Evolutionary conservation across 2,888 invertebrate genomes (phyloP).

Genomic region (Hirtodrosophila duncani): DNA sequence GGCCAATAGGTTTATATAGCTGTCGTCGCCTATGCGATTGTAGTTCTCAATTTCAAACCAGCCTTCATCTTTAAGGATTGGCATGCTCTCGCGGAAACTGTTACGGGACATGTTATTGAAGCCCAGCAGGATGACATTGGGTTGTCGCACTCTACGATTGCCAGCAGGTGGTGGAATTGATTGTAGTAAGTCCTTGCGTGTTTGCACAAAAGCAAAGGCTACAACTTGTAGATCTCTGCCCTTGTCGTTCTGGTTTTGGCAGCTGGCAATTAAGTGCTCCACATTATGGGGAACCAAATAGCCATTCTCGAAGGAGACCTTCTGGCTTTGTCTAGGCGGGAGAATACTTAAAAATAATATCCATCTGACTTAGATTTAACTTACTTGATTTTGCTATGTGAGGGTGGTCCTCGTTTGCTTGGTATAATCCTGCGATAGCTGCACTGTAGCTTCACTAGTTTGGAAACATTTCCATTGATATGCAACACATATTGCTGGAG

Average conservation of each 20-base stretch:
- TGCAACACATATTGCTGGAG: slow-evolving; percentile 18
- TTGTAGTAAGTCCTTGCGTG: neutral
- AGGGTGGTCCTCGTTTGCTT: neutral
- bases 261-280: neutral
- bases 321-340: neutral
- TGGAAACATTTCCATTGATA: slow-evolving; percentile 20
- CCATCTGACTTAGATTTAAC: neutral
- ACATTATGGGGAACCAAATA: neutral
- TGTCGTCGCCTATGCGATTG: too few species aligned
- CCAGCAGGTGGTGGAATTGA: too few species aligned
- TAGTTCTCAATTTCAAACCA: too few species aligned
- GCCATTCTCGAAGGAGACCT: slow-evolving; percentile 4
- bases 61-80: too few species aligned
- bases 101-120: too few species aligned
- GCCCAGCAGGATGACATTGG: too few species aligned
- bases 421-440: too few species aligned
- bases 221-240: neutral
- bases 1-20: too few species aligned
- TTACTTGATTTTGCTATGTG: neutral
- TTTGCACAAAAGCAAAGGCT: slow-evolving; percentile 8
- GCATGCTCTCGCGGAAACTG: too few species aligned
- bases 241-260: neutral
- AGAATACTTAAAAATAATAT: neutral
- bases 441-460: too few species aligned
- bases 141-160: too few species aligned